Evolutionary conservation across 2,113 vertebrate genomes (phyloP).

Genomic region (Leuciscus idus): DNA sequence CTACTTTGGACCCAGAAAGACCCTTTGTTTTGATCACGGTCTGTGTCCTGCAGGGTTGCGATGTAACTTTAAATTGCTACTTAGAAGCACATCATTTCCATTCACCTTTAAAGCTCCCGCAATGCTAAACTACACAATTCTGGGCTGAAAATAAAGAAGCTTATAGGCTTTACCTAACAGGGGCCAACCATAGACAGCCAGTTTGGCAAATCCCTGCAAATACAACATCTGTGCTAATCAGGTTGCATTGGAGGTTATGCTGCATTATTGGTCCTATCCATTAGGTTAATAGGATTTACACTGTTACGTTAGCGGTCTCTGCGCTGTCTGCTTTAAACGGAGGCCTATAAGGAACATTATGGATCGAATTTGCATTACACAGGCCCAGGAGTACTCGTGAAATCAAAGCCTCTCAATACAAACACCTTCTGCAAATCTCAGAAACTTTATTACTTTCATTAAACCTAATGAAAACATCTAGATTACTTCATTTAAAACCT

Average conservation of each 20-base stretch:
- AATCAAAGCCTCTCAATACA: slow-evolving; percentile 57
- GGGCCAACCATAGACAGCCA: slow-evolving; percentile 62
- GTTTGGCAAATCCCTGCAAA: slow-evolving; percentile 65
- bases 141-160: slow-evolving; percentile 59
- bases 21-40: slow-evolving; percentile 25
- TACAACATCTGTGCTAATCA: slow-evolving; percentile 73
- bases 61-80: slow-evolving; percentile 59
- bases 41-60: slow-evolving; percentile 57
- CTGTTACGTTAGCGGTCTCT: slow-evolving; percentile 61
- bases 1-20: slow-evolving; percentile 14
- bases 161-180: slow-evolving; percentile 65
- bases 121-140: slow-evolving; percentile 49
- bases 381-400: slow-evolving; percentile 58
- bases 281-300: slow-evolving; percentile 74
- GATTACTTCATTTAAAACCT: slow-evolving; percentile 32
- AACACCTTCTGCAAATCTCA: slow-evolving; percentile 29
- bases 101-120: slow-evolving; percentile 56
- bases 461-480: slow-evolving; percentile 45
- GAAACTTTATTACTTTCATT: slow-evolving; percentile 52
- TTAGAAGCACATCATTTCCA: slow-evolving; percentile 54
- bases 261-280: slow-evolving; percentile 73
- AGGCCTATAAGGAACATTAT: slow-evolving; percentile 64
- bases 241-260: slow-evolving; percentile 68
- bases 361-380: slow-evolving; percentile 61
- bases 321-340: slow-evolving; percentile 60